A percentile compares a stretch with the other conserved stretches of the same genome.
Evolutionary conservation across 92 coral and sea anemone genomes (phyloP).

Genomic region (Actinostola sp.): DNA sequence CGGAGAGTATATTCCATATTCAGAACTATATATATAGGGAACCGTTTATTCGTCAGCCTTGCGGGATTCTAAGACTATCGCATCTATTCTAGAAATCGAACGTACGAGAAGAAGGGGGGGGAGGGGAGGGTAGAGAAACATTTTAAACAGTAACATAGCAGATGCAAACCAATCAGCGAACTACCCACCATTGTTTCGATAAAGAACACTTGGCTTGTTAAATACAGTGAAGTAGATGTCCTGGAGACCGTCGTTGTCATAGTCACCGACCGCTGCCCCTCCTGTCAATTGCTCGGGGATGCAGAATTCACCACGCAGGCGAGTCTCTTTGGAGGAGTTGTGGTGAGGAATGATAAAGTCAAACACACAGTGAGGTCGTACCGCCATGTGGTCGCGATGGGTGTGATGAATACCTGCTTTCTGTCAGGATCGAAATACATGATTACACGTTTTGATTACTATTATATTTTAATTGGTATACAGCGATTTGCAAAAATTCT

Average conservation of each 20-base stretch:
- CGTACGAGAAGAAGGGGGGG: no score
- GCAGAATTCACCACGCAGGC: slow-evolving; percentile 81
- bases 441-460: not conserved
- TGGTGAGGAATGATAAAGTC: slow-evolving; percentile 82
- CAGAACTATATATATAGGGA: no score
- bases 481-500: no score
- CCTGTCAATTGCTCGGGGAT: slow-evolving; percentile 93
- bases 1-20: no score
- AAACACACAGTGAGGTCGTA: slow-evolving; percentile 82
- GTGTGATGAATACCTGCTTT: slow-evolving; percentile 80
- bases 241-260: slow-evolving; percentile 85
- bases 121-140: no score
- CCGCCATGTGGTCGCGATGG: slow-evolving; percentile 81
- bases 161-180: not conserved
- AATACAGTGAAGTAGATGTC: slow-evolving; percentile 89
- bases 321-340: slow-evolving; percentile 68
- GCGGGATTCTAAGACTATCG: no score
- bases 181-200: slow-evolving; percentile 75
- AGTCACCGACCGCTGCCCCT: slow-evolving; percentile 98
- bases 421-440: slow-evolving; percentile 24
- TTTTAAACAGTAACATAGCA: no score
- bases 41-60: no score
- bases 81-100: no score
- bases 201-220: slow-evolving; percentile 69
- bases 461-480: no score